A percentile compares a stretch with the other conserved stretches of the same genome.
Conservation (phyloP, 1,140 invertebrate species). For the Cydia amplana region DNA sequence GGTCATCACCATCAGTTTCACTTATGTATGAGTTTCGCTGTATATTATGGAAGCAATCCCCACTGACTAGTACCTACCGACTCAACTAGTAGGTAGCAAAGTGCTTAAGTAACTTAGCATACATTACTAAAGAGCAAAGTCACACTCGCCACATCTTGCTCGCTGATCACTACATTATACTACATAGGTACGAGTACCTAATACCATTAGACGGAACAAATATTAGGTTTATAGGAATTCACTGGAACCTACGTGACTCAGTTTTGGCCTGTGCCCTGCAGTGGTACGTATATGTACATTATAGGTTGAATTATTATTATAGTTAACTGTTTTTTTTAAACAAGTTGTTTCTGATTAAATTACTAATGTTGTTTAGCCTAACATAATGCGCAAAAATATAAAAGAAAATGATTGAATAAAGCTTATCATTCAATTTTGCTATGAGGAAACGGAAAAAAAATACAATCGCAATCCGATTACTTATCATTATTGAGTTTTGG, state of each 20-base stretch:
- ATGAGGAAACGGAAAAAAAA: not conserved
- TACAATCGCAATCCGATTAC: not conserved
- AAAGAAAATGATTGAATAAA: too few relatives aligned
- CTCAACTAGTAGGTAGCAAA: not conserved
- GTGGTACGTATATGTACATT: too few relatives aligned
- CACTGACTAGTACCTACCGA: not conserved
- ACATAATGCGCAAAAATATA: not conserved
- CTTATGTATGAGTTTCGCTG: slow-evolving; percentile 1
- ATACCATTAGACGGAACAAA: too few relatives aligned
- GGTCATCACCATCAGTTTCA: not conserved
- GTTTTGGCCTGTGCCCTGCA: too few relatives aligned
- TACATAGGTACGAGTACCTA: too few relatives aligned
- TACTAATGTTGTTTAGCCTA: too few relatives aligned
- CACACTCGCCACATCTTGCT: not conserved
- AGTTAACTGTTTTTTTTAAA: too few relatives aligned
- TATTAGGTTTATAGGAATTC: too few relatives aligned
- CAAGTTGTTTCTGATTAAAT: too few relatives aligned
- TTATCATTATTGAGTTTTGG: not conserved
- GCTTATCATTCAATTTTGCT: too few relatives aligned
- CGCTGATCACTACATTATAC: not conserved
- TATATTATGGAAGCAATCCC: slow-evolving; percentile 15
- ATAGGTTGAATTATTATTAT: too few relatives aligned
- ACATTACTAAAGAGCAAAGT: slow-evolving; percentile 10
- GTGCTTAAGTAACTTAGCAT: slow-evolving; percentile 3
- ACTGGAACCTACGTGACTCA: too few relatives aligned